phyloP scores from a whole-genome alignment of 92 coral and sea anemone genomes.

The Epizoanthus stellaris region DNA sequence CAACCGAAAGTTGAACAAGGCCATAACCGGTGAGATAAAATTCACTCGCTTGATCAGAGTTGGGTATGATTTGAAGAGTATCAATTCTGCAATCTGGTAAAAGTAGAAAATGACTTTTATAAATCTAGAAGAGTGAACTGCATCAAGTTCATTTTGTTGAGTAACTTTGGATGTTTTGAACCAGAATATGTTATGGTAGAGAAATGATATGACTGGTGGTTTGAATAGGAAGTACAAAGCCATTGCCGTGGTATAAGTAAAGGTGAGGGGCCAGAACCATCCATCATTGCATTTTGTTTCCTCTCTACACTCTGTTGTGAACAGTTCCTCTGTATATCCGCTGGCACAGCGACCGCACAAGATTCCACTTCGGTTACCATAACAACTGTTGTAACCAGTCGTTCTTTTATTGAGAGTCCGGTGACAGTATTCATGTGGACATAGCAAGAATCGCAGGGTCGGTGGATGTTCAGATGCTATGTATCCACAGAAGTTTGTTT shows the following conservation, averaged over 20 bases:
- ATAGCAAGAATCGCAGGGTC: conserved; percentile 22
- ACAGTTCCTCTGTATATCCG: background rate
- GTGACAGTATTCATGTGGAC: conserved; percentile 45
- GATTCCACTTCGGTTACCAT: conserved; percentile 49
- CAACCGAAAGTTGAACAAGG: conserved; percentile 45
- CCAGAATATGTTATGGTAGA: conserved; percentile 7
- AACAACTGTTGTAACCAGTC: conserved; percentile 32
- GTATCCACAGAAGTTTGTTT: conserved; percentile 53
- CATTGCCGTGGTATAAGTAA: conserved; percentile 1
- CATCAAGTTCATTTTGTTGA: too few relatives aligned
- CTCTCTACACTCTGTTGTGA: conserved; percentile 38
- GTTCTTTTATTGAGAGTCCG: background rate
- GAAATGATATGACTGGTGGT: conserved; percentile 24
- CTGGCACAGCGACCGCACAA: conserved; percentile 54
- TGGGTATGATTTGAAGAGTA: too few relatives aligned
- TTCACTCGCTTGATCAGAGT: background rate
- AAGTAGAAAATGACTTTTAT: too few relatives aligned
- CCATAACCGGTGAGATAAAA: conserved; percentile 15
- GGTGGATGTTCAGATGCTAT: background rate
- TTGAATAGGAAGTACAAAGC: conserved; percentile 40
- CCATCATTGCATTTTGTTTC: conserved; percentile 36
- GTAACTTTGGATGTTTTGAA: background rate
- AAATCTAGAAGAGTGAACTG: too few relatives aligned
- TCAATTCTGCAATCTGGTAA: too few relatives aligned
- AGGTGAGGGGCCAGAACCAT: conserved; percentile 43